phyloP scores from a whole-genome alignment of 2,113 vertebrate genomes.

The Gobio gobio region DNA sequence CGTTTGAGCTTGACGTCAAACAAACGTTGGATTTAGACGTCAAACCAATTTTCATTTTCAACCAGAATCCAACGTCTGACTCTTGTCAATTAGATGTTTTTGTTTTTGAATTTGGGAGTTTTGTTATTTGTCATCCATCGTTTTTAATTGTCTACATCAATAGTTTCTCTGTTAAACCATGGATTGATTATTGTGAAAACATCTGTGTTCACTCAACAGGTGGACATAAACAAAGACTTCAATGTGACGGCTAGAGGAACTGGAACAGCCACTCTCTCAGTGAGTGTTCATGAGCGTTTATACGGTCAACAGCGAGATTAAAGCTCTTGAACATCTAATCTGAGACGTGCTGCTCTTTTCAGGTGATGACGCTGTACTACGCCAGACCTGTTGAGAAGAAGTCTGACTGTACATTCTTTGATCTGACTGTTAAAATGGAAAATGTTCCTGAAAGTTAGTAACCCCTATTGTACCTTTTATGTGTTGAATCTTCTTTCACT shows the following conservation, averaged over 20 bases:
- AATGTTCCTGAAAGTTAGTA: neutral
- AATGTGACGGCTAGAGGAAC: conserved; percentile 74
- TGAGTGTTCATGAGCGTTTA: conserved; percentile 58
- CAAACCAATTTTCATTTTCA: too few species aligned
- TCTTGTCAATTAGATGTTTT: too few species aligned
- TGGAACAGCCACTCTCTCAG: conserved; percentile 78
- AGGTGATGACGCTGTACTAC: conserved; percentile 82
- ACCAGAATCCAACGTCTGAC: too few species aligned
- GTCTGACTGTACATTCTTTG: conserved; percentile 77
- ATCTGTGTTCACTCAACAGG: conserved; percentile 57
- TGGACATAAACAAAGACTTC: conserved; percentile 72
- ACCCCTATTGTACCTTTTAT: too few species aligned
- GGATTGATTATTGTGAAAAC: neutral
- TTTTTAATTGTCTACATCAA: neutral
- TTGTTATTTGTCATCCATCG: too few species aligned
- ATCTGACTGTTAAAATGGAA: conserved; percentile 61
- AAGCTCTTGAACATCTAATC: too few species aligned
- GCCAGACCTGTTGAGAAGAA: conserved; percentile 66
- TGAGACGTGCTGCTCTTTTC: neutral
- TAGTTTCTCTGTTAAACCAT: too few species aligned
- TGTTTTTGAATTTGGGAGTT: too few species aligned
- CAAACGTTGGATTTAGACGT: too few species aligned
- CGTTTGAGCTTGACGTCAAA: too few species aligned
- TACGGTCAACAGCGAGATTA: too few species aligned
- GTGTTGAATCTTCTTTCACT: too few species aligned